Evolutionary conservation across 2,797 vertebrate species (phyloP).

Genomic region (Hypotaenidia okinawae): DNA sequence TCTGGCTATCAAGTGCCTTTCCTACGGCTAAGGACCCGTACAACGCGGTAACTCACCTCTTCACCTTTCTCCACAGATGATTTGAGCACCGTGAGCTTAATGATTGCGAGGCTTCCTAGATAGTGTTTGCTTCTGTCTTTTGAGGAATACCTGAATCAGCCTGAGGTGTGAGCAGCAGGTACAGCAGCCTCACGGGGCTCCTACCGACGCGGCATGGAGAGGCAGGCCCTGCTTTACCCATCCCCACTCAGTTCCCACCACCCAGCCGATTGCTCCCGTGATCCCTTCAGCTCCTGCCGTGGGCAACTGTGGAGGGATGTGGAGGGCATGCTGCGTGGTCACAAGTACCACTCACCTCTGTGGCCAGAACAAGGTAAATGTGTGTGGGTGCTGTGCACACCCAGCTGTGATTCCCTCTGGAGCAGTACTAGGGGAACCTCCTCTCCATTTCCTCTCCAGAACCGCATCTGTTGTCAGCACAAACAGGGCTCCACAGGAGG

Average conservation of each 20-base stretch:
- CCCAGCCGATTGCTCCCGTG: rapidly evolving
- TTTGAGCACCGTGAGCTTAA: neutral
- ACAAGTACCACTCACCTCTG: too few species aligned
- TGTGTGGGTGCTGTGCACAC: neutral
- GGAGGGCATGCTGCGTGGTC: neutral
- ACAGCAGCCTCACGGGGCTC: neutral
- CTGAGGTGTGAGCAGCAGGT: neutral
- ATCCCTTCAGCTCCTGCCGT: neutral
- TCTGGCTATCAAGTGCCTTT: neutral
- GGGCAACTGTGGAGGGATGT: neutral
- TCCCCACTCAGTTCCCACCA: neutral
- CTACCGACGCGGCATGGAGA: neutral
- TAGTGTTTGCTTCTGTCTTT: neutral
- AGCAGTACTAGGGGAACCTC: neutral
- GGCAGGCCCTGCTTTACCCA: neutral
- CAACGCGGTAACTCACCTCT: neutral
- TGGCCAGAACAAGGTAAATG: rapidly evolving
- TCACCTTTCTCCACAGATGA: neutral
- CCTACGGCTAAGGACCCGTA: neutral
- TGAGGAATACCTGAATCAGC: neutral
- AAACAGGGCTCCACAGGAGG: neutral
- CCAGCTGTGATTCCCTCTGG: neutral
- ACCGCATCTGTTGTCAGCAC: too few species aligned
- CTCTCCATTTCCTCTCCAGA: neutral
- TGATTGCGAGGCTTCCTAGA: neutral